These are phyloP conservation scores for Cacoxenus indagator DNA, from an alignment of 2,888 invertebrate genomes.

Conservation along the genomic window DNA sequence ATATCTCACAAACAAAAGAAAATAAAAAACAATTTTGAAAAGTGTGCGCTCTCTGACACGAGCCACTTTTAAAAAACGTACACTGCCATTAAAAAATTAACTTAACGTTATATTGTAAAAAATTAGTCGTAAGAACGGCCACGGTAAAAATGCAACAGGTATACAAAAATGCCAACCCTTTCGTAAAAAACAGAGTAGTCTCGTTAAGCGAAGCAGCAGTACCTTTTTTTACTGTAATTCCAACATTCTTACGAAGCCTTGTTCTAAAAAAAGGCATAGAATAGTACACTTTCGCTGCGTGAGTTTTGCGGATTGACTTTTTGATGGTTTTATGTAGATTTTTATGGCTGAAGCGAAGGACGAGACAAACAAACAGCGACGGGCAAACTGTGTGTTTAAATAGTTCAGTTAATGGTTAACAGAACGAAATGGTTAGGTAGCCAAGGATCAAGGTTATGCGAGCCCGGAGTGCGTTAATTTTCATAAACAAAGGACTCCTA, in stretches of 20 bases:
- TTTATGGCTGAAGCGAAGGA: conserved; percentile 48
- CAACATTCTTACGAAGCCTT: neutral
- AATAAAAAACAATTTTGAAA: no score
- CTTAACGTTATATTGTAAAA: neutral
- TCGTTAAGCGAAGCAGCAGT: neutral
- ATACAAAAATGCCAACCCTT: conserved; percentile 9
- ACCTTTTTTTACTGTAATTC: neutral
- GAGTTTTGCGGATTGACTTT: conserved; percentile 64
- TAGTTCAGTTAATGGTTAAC: neutral
- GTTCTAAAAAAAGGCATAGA: neutral
- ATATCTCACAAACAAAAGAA: no score
- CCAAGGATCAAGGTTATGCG: conserved; percentile 4
- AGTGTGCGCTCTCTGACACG: no score
- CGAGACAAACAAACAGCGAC: neutral
- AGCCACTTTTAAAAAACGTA: no score
- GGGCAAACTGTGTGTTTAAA: neutral
- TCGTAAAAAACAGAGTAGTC: conserved; percentile 9
- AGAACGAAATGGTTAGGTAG: conserved; percentile 9
- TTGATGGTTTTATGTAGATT: conserved; percentile 63
- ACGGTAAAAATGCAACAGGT: neutral
- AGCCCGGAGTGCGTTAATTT: conserved; percentile 1
- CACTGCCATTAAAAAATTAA: no score
- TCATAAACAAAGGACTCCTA: neutral
- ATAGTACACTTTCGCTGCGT: conserved; percentile 18
- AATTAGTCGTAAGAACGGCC: neutral